phyloP scores from a whole-genome alignment of 37 sponge, comb jelly and placozoan genomes.

The Crambe crambe region DNA sequence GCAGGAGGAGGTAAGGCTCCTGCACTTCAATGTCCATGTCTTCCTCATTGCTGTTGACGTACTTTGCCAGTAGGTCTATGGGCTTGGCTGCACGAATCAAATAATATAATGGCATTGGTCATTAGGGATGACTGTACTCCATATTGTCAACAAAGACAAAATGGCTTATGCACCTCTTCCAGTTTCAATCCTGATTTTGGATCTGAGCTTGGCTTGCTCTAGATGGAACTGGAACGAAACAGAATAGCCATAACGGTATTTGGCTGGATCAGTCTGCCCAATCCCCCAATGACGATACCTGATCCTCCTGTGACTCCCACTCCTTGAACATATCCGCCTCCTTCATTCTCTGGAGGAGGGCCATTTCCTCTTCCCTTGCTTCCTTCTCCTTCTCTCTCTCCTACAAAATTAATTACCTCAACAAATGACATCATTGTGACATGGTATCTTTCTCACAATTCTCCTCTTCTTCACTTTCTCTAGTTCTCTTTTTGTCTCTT shows the following conservation, averaged over 20 bases:
- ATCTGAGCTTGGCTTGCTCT: conserved; percentile 92
- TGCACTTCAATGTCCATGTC: conserved; percentile 88
- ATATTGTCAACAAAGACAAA: not conserved
- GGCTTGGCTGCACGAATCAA: conserved; percentile 78
- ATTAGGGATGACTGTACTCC: not conserved
- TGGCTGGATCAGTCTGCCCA: not conserved
- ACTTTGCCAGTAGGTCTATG: conserved; percentile 97
- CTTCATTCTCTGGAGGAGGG: conserved; percentile 83
- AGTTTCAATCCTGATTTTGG: conserved; percentile 86
- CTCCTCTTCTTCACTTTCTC: conserved; percentile 88
- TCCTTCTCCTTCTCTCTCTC: conserved; percentile 93
- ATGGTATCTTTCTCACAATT: conserved; percentile 46
- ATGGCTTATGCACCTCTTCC: conserved; percentile 63
- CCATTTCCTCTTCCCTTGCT: conserved; percentile 88
- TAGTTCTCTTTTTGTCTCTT: conserved; percentile 88
- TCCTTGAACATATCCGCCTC: conserved; percentile 95
- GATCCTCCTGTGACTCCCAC: conserved; percentile 96
- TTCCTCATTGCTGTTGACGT: conserved; percentile 66
- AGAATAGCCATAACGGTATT: not conserved
- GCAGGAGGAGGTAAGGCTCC: conserved; percentile 84
- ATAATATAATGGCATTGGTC: not conserved
- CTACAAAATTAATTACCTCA: conserved; percentile 10
- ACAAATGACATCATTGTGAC: not conserved
- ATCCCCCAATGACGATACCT: too few relatives aligned
- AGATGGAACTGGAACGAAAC: conserved; percentile 80